Evolutionary conservation across 2,113 vertebrate genomes (phyloP), one percentile per base, ranked within the genome.

Genomic region (Lepus europaeus): DNA sequence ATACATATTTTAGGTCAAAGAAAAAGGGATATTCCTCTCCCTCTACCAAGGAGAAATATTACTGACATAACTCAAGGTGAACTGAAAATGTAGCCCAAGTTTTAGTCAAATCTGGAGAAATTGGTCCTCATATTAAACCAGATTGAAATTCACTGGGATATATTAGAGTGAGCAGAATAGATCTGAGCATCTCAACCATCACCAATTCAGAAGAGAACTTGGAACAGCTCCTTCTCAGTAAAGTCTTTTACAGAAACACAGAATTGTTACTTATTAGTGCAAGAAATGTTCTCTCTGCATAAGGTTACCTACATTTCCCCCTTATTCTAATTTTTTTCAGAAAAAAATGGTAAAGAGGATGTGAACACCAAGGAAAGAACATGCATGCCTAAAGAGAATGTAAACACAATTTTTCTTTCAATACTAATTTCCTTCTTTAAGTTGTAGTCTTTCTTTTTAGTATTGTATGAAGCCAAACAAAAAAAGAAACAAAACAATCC

Each of bases 261-360:
- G 0, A 29, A 23, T 33, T 27, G 45, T 68, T 19, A 0, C 6
- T 19, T 12, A 61, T 2, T 9, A 61, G 4, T 61, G 8, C 68
- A 25, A 72, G 19, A n/a, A 72, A 31, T 73, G 63, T 51, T 1
- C 33, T 77, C 9, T 20, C 7, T 4, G 6, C 29, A 6, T 9
- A 8, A 76, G 9, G 3, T 86, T 51, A 13, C 7, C 7, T 29
- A 27, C 33, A 25, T 51, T 4, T 39, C 2, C 13, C 3, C 2
- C 9, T 13, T 87, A 70, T 0, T 0, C 16, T 29, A 49, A 59
- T 61, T 51, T 80, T 64, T 74, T 56, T 0, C 20, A 73, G 22
- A 81, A 53, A n/a, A 64, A 17, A 59, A 16, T 6, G 4, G 1
- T 59, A 2, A 61, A 63, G 0, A 0, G 63, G 3, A 2, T 33